Conservation (phyloP, 53 echinoderm and acorn worm species). For the Mesocentrotus franciscanus region DNA sequence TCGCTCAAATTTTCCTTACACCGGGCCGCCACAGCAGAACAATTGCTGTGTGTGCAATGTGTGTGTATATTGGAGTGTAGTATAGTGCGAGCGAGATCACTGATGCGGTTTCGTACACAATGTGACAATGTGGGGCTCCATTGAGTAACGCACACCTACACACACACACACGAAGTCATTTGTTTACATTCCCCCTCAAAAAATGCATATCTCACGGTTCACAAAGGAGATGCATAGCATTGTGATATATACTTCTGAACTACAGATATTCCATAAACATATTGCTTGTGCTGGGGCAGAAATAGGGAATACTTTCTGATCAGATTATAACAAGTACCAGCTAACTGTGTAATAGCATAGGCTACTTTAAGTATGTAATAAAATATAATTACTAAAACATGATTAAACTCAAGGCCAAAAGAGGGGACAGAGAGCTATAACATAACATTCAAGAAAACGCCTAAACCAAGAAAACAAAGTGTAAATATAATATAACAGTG, state of each 20-base stretch:
- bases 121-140: neutral
- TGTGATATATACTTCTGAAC: neutral
- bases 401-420: too few species aligned
- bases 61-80: too few species aligned
- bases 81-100: neutral
- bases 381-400: too few species aligned
- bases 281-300: neutral
- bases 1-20: neutral
- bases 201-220: neutral
- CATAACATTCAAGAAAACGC: too few species aligned
- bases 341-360: too few species aligned
- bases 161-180: slow-evolving; percentile 37
- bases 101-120: neutral
- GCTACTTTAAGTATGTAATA: too few species aligned
- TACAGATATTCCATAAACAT: too few species aligned
- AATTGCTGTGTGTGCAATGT: neutral
- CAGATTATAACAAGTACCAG: too few species aligned
- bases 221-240: neutral
- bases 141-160: neutral
- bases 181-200: slow-evolving; percentile 39
- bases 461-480: too few species aligned
- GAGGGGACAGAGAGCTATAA: too few species aligned
- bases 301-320: too few species aligned
- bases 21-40: neutral
- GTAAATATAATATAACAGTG: too few species aligned